A percentile compares a stretch with the other conserved stretches of the same genome.
These are phyloP conservation scores for Percopsis transmontana DNA, from an alignment of 2,113 vertebrate species.

Conservation along the genomic window DNA sequence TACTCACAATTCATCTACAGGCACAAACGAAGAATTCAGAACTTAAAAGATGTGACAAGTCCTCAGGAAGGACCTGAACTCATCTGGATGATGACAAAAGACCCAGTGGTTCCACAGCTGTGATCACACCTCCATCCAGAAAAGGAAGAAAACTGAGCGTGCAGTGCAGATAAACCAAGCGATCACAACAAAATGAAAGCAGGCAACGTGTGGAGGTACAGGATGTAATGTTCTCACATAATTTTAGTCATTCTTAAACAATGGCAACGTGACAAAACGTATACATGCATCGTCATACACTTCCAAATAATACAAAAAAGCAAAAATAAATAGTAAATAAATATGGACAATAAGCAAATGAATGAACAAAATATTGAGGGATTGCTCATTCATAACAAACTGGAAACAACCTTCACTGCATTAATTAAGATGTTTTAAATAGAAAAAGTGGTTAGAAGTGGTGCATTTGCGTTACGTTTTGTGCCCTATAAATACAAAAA, in stretches of 20 bases:
- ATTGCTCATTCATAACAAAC: slow-evolving; percentile 42
- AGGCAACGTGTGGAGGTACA: slow-evolving; percentile 61
- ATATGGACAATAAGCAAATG: slow-evolving; percentile 41
- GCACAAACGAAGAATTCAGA: background rate
- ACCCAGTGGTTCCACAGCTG: background rate
- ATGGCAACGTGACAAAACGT: slow-evolving; percentile 54
- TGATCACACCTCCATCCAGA: slow-evolving; percentile 42
- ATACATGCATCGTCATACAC: slow-evolving; percentile 54
- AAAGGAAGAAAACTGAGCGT: slow-evolving; percentile 39
- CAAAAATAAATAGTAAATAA: slow-evolving; percentile 26
- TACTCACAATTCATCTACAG: background rate
- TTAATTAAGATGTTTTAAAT: slow-evolving; percentile 34
- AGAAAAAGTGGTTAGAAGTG: slow-evolving; percentile 37
- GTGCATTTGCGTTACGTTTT: slow-evolving; percentile 27
- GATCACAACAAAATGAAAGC: slow-evolving; percentile 42
- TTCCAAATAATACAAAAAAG: slow-evolving; percentile 56
- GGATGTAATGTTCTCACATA: slow-evolving; percentile 52
- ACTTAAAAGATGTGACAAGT: background rate
- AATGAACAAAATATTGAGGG: slow-evolving; percentile 43
- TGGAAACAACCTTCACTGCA: slow-evolving; percentile 31
- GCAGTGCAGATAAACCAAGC: background rate
- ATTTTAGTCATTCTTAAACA: slow-evolving; percentile 64
- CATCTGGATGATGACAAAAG: background rate
- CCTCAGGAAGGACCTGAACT: slow-evolving; percentile 8
- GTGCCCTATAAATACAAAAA: slow-evolving; percentile 45